Conservation (phyloP, 2,888 invertebrate species). For the Mythimna loreyi region DNA sequence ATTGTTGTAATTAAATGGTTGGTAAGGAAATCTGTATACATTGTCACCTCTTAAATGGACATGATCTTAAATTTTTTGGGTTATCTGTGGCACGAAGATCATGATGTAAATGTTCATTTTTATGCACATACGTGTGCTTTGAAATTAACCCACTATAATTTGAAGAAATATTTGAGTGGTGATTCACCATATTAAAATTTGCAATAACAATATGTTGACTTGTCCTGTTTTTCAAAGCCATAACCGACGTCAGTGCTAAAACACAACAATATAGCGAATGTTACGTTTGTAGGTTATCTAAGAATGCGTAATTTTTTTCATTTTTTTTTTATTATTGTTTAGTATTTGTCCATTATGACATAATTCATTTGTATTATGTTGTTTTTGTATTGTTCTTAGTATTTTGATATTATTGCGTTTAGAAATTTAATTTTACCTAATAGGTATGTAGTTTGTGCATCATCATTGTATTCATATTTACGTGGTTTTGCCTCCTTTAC, state of each 20-base stretch:
- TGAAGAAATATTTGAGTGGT: not conserved
- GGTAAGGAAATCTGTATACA: constrained; percentile 55
- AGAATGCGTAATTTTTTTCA: constrained; percentile 10
- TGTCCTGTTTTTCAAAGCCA: constrained; percentile 10
- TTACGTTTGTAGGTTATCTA: constrained; percentile 22
- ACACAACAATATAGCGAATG: not conserved
- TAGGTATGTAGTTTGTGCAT: not conserved
- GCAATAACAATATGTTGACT: not conserved
- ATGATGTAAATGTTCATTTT: constrained; percentile 10
- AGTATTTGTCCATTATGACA: constrained; percentile 66
- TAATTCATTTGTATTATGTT: constrained; percentile 27
- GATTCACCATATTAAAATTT: not conserved
- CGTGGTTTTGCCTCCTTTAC: not conserved
- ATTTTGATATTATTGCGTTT: not conserved
- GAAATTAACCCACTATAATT: not conserved
- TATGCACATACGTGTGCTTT: constrained; percentile 4
- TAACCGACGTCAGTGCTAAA: not conserved
- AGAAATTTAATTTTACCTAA: not conserved
- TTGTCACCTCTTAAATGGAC: constrained; percentile 39
- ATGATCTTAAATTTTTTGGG: constrained; percentile 22
- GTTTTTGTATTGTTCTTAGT: constrained; percentile 47
- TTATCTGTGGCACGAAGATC: not conserved
- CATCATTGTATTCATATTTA: not conserved
- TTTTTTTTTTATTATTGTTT: constrained; percentile 26
- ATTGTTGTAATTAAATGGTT: constrained; percentile 64